Base-by-base conservation (phyloP, 1,140 invertebrate species). In the Drosophila asahinai region DNA sequence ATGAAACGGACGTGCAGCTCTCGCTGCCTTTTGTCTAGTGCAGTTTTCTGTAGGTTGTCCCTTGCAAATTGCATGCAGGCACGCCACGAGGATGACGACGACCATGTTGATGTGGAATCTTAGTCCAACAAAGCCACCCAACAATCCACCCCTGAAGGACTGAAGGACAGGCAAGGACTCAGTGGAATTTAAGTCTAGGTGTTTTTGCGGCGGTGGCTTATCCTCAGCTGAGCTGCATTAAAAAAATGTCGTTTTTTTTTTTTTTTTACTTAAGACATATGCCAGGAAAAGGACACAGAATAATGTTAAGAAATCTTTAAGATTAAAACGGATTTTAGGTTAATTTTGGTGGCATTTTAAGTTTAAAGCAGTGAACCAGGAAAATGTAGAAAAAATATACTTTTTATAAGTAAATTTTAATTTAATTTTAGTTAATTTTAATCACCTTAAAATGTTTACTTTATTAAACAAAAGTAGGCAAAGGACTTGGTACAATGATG, bases 21-120 rank as follows among this genome's bases (percentile, higher is more conserved):
- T 47, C 60, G 22, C 30, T 73, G 51, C 55, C 71, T 74, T 74
- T 74, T 74, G 67, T 74, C 68, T 74, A 74, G 54, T 73, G 71
- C 71, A 74, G 58, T 73, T 74, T 40, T 74, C 71, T 61, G 71
- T 45, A 36, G 49, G 70, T 64, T 47, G 42, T 58, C 58, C 59
- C 55, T 80, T 80, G 61, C 67, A 80, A 80, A 80, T 80, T 80
- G 77, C 77, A 80, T 80, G 68, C 77, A 57, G 51, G 77, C 77
- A 80, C 77, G 77, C 77, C 77, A 80, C 52, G 22, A 65, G 55
- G 55, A 79, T 72, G 76, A 71, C 75, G 65, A 70, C 75, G 43
- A 78, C 55, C 55, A 77, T 57, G 33, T 58, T 77, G 75, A 77
- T 58, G 74, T 27, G 70, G 64, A 71, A 71, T 68, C 67, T 57